Evolutionary conservation across 2,888 invertebrate species (phyloP).

Genomic region (Ophraella communa): DNA sequence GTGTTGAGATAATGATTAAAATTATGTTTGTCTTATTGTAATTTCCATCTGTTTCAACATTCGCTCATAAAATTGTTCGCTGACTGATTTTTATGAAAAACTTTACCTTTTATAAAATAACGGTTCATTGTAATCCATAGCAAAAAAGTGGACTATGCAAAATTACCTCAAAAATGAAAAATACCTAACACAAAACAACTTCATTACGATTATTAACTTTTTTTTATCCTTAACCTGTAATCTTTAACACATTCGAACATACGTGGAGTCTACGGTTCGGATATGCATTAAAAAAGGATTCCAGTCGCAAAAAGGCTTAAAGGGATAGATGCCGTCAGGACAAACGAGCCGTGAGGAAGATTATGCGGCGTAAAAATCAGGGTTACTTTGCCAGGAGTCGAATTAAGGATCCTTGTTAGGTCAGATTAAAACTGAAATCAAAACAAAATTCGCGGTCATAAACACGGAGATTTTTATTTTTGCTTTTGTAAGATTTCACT

Average conservation of each 20-base stretch:
- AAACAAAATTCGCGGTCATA: constrained; percentile 15
- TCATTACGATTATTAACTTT: neutral
- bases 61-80: too few species aligned
- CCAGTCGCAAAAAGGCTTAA: constrained; percentile 15
- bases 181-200: neutral
- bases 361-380: constrained; percentile 29
- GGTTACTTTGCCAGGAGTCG: constrained; percentile 32
- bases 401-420: constrained; percentile 31
- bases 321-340: constrained; percentile 18
- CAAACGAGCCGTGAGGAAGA: constrained; percentile 29
- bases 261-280: constrained; percentile 2
- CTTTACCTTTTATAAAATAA: too few species aligned
- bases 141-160: too few species aligned
- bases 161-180: neutral
- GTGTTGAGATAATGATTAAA: too few species aligned
- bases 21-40: too few species aligned
- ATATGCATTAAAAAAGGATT: constrained; percentile 16
- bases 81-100: too few species aligned
- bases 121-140: too few species aligned
- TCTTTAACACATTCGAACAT: constrained; percentile 1
- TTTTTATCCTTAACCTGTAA: neutral
- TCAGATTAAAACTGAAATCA: constrained; percentile 35
- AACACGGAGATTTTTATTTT: neutral
- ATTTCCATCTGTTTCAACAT: too few species aligned
- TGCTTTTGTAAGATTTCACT: neutral